Base-by-base conservation (phyloP, 2,888 invertebrate genomes). In the Drosophila testacea region DNA sequence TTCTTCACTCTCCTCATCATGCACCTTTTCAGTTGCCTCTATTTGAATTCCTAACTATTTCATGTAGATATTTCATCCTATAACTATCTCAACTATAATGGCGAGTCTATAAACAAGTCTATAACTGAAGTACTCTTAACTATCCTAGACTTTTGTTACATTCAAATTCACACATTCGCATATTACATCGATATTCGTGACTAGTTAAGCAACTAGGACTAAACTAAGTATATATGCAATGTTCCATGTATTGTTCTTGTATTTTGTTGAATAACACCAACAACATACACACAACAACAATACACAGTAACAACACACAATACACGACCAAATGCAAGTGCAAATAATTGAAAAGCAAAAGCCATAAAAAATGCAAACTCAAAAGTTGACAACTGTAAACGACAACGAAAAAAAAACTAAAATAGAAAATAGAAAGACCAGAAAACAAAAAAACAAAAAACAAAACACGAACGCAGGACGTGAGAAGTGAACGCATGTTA, bases 261-360 rank as follows among this genome's bases (percentile, higher is more conserved):
- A 32, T 62, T 41, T 42, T 39, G 38, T 34, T 47, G 13, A 10
- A 2, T 6, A 7, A 10, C 11, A 32, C 32, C 32, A 6, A 9
- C 27, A 39, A 41, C 39, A 44, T 11, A 44, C 22, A 44, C 11
- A 39, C n/a, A 11, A 16, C 47, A 48, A 48, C 30, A 38, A 54
- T 9, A 44, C 16, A 56, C 27, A 41, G 34, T 6, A 27, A 55
- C 52, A 47, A 48, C 51, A 73, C 41, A 61, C 38, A 44, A 39
- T 52, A 60, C 42, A 63, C 59, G 66, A 64, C 41, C 79, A 76
- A 61, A 59, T 83, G 77, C 83, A 80, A 57, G 73, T 83, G 65
- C 81, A 80, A 73, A 80, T 79, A 82, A 79, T 79, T 79, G 56
- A 79, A 74, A 81, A 74, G 59, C 74, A 65, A 67, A 76, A 61